Base-by-base conservation (phyloP, 2,113 vertebrate genomes). In the Phyllostomus discolor region DNA sequence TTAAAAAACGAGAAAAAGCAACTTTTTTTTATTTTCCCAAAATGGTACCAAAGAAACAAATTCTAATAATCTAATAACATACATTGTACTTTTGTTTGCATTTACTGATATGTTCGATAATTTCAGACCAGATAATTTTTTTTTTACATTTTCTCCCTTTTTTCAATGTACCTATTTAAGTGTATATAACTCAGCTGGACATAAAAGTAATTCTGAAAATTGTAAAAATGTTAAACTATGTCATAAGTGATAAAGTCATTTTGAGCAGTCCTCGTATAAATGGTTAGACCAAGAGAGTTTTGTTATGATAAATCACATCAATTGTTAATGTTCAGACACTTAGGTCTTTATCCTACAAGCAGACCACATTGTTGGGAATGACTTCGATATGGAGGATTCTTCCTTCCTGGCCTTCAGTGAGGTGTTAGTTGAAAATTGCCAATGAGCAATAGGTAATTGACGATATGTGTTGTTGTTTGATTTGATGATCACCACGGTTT, bases 21-120 rank as follows among this genome's bases (percentile, higher is more conserved):
- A 59, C 59, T 95, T 88, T 26, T 92, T 90, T 90, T 91, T 70
- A 41, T 86, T 54, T 94, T 86, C 54, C 14, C 35, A 50, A 85
- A 95, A 70, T 24, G 15, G 86, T 75, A 46, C 43, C 41, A 67
- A 85, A 52, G 80, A 90, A 88, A 94, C 33, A 87, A 82, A 33
- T 87, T 76, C 50, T 59, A 10, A 7, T 64, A 24, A 52, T 70
- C 7, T 91, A 76, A 17, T 75, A 79, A 62, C 6, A n/a, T 38
- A 17, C 33, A 38, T 33, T 5, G 43, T 20, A 46, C 20, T 88
- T 85, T 87, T 90, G 26, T 82, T 91, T 76, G 10, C n/a, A 73
- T 81, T 88, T 87, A 67, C 62, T 62, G 50, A 31, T 50, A 48
- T 7, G 1, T 16, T 86, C n/a, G 12, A 26, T 76, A 10, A 82